These are phyloP conservation scores for Apaloderma vittatum DNA, from an alignment of 2,113 vertebrate species.

Conservation along the genomic window DNA sequence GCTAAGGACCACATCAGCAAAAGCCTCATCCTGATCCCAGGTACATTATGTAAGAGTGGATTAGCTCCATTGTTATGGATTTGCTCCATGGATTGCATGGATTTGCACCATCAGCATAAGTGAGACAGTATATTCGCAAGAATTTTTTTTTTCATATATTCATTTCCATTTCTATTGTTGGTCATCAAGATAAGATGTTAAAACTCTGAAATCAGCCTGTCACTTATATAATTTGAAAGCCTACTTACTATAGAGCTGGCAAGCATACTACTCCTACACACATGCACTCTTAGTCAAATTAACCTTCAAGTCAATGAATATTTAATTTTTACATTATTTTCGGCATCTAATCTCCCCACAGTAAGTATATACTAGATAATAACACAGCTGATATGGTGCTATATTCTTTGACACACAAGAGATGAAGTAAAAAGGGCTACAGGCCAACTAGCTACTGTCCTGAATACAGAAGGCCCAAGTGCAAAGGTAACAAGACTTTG, in stretches of 20 bases:
- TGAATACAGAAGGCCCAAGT: not conserved
- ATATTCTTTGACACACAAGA: not conserved
- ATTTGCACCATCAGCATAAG: not conserved
- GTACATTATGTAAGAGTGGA: not conserved
- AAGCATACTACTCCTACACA: conserved; percentile 39
- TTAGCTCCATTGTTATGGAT: not conserved
- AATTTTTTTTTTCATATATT: not conserved
- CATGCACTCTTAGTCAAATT: conserved; percentile 12
- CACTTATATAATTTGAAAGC: conserved; percentile 48
- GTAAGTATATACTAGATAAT: not conserved
- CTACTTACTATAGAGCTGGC: conserved; percentile 13
- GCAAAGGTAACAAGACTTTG: not conserved
- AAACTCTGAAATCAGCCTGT: conserved; percentile 53
- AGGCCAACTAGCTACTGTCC: not conserved
- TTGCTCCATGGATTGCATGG: not conserved
- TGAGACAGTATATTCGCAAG: not conserved
- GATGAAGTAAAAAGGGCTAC: not conserved
- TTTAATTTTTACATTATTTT: conserved; percentile 58
- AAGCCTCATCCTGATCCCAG: not conserved
- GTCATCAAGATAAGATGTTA: conserved; percentile 25
- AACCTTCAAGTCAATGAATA: conserved; percentile 61
- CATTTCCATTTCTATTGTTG: conserved; percentile 9
- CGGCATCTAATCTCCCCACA: not conserved
- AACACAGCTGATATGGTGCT: not conserved
- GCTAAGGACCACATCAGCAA: not conserved